Evolutionary conservation across 2,888 invertebrate genomes (phyloP).

Genomic region (Trichopoda pennipes): DNA sequence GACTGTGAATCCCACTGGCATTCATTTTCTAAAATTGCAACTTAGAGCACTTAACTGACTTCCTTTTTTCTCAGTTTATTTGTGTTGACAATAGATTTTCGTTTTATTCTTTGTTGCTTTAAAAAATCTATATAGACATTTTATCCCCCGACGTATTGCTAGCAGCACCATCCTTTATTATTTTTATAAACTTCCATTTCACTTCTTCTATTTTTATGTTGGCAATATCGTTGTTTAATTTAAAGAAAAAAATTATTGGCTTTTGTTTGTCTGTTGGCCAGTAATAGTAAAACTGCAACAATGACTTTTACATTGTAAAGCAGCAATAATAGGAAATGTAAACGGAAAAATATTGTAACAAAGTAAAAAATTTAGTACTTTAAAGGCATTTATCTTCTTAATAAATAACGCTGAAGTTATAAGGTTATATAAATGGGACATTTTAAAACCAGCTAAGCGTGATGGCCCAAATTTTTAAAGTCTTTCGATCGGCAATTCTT

Average conservation of each 20-base stretch:
- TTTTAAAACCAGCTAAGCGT: too few relatives aligned
- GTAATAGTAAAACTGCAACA: constrained; percentile 10
- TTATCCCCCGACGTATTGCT: constrained; percentile 26
- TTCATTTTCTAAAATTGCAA: constrained; percentile 25
- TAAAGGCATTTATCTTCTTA: too few relatives aligned
- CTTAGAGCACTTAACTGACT: constrained; percentile 39
- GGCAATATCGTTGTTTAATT: constrained; percentile 22
- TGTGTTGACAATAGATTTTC: constrained; percentile 38
- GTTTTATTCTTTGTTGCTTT: background rate
- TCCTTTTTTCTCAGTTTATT: background rate
- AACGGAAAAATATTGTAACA: background rate
- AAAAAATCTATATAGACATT: constrained; percentile 13
- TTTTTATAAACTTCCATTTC: background rate
- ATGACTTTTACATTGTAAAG: constrained; percentile 9
- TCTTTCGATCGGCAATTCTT: too few relatives aligned
- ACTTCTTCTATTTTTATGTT: background rate
- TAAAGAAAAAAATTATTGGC: constrained; percentile 26
- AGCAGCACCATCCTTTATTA: constrained; percentile 16
- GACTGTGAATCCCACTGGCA: constrained; percentile 9
- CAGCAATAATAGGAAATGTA: constrained; percentile 19
- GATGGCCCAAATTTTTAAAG: too few relatives aligned
- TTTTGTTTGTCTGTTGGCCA: constrained; percentile 27
- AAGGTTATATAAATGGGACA: background rate
- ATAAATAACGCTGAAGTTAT: background rate
- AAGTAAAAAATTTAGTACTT: background rate